Percentiles rank a stretch among this genome's conserved stretches.
phyloP scores from a whole-genome alignment of 2,888 invertebrate species.

The Tuberolachnus salignus region DNA sequence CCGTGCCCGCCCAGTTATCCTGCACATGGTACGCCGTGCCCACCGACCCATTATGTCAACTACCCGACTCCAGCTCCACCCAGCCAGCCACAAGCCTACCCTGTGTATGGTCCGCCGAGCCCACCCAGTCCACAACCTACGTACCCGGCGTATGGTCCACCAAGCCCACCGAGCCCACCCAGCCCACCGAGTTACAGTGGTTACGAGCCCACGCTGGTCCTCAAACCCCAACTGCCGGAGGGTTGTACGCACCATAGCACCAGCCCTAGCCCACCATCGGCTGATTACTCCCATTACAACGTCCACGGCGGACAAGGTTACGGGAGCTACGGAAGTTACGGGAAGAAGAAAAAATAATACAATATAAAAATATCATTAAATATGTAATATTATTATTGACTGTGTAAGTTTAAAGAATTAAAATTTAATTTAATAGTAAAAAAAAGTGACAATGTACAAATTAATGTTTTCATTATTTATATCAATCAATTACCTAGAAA shows the following conservation, averaged over 20 bases:
- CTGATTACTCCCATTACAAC: slow-evolving; percentile 26
- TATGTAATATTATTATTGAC: slow-evolving; percentile 13
- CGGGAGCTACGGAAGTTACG: slow-evolving; percentile 6
- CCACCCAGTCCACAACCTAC: background rate
- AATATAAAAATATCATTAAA: slow-evolving; percentile 15
- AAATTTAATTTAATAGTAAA: slow-evolving; percentile 55
- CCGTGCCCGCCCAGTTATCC: background rate
- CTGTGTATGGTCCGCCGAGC: background rate
- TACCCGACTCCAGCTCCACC: background rate
- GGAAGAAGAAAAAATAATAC: background rate
- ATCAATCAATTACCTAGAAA: slow-evolving; percentile 28
- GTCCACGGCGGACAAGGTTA: slow-evolving; percentile 34
- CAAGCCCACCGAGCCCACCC: background rate
- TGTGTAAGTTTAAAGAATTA: slow-evolving; percentile 49
- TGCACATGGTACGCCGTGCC: background rate
- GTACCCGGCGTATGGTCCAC: background rate
- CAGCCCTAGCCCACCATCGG: background rate
- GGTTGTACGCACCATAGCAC: background rate
- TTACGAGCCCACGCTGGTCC: background rate
- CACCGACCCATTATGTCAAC: background rate
- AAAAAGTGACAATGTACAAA: slow-evolving; percentile 54
- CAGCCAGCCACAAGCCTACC: background rate
- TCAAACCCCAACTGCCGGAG: background rate
- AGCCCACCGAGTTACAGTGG: background rate
- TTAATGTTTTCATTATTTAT: slow-evolving; percentile 29